Evolutionary conservation across 2,888 invertebrate genomes (phyloP).

Genomic region (Cheilosia soror): DNA sequence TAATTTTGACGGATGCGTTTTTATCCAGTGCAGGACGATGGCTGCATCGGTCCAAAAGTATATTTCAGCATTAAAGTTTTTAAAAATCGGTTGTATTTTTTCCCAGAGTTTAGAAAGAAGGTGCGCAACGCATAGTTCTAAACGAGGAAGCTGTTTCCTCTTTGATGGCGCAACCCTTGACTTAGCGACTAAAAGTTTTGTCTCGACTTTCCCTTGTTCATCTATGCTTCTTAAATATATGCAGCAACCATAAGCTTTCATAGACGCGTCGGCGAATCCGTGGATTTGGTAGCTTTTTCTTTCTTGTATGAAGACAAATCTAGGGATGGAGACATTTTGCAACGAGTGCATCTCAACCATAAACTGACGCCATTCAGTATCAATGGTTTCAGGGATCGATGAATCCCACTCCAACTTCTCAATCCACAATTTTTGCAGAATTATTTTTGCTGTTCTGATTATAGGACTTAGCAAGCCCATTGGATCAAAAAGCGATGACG

Average conservation of each 20-base stretch:
- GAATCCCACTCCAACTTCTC: conserved; percentile 56
- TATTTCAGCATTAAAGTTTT: not conserved
- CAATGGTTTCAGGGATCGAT: conserved; percentile 17
- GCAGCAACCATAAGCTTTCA: conserved; percentile 62
- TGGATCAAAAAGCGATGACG: conserved; percentile 61
- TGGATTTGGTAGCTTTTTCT: conserved; percentile 9
- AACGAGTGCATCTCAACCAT: conserved; percentile 16
- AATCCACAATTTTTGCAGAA: conserved; percentile 62
- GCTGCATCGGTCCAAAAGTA: conserved; percentile 66
- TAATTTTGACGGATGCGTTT: conserved; percentile 58
- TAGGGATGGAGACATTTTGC: conserved; percentile 22
- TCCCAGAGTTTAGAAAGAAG: conserved; percentile 52
- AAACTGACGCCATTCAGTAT: conserved; percentile 21
- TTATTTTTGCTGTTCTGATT: conserved; percentile 58
- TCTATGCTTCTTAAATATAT: conserved; percentile 49
- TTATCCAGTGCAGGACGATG: conserved; percentile 59
- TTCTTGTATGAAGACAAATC: conserved; percentile 1
- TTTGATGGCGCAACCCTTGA: conserved; percentile 68
- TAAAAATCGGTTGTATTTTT: not conserved
- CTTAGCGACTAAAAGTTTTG: conserved; percentile 56
- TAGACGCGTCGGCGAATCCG: conserved; percentile 45
- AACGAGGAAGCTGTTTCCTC: conserved; percentile 54
- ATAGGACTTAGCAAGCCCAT: conserved; percentile 63
- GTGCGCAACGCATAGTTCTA: conserved; percentile 64
- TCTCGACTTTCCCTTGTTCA: not conserved